Conservation (phyloP, 2,797 vertebrate species). For the Rachycentron canadum region DNA sequence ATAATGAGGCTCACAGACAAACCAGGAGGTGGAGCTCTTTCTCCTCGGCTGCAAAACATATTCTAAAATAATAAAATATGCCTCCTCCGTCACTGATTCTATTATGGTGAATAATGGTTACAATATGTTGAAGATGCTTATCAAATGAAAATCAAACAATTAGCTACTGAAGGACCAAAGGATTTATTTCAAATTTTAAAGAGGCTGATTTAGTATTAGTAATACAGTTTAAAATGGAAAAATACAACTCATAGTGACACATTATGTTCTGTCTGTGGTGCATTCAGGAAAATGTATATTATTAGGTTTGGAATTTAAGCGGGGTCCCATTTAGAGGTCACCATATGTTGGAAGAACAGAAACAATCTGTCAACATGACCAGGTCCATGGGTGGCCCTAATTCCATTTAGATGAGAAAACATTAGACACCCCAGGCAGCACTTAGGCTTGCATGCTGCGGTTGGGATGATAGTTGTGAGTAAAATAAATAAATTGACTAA, state of each 20-base stretch:
- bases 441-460: conserved; percentile 34
- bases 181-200: conserved; percentile 21
- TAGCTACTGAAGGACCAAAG: conserved; percentile 1
- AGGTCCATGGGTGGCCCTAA: conserved; percentile 71
- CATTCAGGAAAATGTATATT: conserved; percentile 35
- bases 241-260: conserved; percentile 14
- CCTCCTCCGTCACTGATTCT: conserved; percentile 19
- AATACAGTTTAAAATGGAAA: conserved; percentile 10
- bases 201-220: conserved; percentile 12
- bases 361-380: conserved; percentile 71
- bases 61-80: conserved; percentile 10
- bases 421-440: conserved; percentile 47
- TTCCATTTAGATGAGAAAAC: conserved; percentile 71
- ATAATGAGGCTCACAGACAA: conserved; percentile 37
- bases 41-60: conserved; percentile 30
- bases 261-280: conserved; percentile 13
- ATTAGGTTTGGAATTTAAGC: conserved; percentile 58
- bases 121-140: conserved; percentile 25
- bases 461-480: conserved; percentile 13
- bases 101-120: conserved; percentile 28
- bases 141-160: conserved; percentile 35
- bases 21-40: conserved; percentile 75
- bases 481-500: conserved; percentile 17
- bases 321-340: conserved; percentile 65
- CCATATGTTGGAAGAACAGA: conserved; percentile 79